Base-by-base conservation (phyloP, 2,888 invertebrate genomes). In the Acanthosepion esculentum region DNA sequence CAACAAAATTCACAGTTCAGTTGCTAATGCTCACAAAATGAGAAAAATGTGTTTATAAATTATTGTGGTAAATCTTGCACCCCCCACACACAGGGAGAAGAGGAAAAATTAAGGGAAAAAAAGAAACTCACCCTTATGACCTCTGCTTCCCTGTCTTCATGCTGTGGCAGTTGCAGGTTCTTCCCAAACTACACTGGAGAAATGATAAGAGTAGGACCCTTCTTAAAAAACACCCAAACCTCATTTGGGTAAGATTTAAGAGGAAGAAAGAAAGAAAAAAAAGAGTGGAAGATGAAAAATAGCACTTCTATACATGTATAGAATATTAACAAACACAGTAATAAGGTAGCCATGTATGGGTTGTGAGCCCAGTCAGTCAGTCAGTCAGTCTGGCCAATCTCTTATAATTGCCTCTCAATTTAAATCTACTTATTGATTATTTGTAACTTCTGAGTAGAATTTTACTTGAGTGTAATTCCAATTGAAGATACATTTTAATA, bases 111-210 rank as follows among this genome's bases (percentile, higher is more conserved):
- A 94, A 59, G 64, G 64, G 55, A 94, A 94, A 94, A 53, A 33
- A 94, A 64, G 55, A 94, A 55, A 55, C 94, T 94, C 59, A 94
- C 59, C 64, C 48, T 55, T 64, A 55, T 64, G 94, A 94, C 48
- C 94, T 94, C 94, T 94, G 94, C 94, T 94, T 94, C 53, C 94
- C 94, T 64, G 94, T 94, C 94, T 48, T 93, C 93, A 93, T 93
- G 93, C 48, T 93, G 93, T 93, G 93, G 93, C 93, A 93, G 93
- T 93, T 48, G 93, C 53, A 93, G 93, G 93, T 93, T 93, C 93
- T 93, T 93, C 93, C 93, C 93, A 93, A 93, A 93, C 93, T 93
- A 93, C 93, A 93, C 93, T 93, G 93, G 50, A 93, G 93, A 93
- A 93, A 48, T 48, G 93, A 93, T 48, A 93, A 93, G 93, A 93